Evolutionary conservation across 2,888 invertebrate species (phyloP).

Genomic region (Muschampia plurimacula): DNA sequence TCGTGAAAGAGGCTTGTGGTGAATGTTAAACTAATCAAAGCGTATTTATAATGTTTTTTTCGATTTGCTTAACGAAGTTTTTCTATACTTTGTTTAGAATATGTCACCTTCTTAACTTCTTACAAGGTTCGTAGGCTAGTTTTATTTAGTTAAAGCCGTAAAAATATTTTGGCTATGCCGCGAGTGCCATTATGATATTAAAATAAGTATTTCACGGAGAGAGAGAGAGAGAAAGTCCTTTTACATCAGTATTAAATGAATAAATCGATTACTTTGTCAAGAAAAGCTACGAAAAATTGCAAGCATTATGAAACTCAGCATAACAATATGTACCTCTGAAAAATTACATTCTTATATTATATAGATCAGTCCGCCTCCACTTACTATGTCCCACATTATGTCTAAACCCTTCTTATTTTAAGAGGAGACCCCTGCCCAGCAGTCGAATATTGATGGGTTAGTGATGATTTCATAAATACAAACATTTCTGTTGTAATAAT

Average conservation of each 20-base stretch:
- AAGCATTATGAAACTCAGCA: neutral
- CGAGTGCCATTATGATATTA: conserved; percentile 9
- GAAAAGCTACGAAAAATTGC: neutral
- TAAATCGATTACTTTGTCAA: neutral
- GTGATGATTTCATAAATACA: no score
- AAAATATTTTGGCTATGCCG: neutral
- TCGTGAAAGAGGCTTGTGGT: neutral
- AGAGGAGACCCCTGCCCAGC: no score
- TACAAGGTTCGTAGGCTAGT: neutral
- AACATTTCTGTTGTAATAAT: neutral
- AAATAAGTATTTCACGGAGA: neutral
- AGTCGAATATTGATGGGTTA: no score
- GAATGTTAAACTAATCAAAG: neutral
- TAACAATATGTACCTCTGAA: no score
- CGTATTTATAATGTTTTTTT: neutral
- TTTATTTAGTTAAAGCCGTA: neutral
- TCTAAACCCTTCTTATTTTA: no score
- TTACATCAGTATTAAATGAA: neutral
- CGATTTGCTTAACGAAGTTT: no score
- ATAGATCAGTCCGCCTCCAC: no score
- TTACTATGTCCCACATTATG: no score
- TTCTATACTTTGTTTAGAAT: no score
- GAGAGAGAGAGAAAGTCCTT: neutral
- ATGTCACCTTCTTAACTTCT: no score
- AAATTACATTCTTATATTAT: no score